Percentiles rank a stretch among this genome's conserved stretches.
Conservation (phyloP, 2,888 invertebrate species). For the Autographa gamma region DNA sequence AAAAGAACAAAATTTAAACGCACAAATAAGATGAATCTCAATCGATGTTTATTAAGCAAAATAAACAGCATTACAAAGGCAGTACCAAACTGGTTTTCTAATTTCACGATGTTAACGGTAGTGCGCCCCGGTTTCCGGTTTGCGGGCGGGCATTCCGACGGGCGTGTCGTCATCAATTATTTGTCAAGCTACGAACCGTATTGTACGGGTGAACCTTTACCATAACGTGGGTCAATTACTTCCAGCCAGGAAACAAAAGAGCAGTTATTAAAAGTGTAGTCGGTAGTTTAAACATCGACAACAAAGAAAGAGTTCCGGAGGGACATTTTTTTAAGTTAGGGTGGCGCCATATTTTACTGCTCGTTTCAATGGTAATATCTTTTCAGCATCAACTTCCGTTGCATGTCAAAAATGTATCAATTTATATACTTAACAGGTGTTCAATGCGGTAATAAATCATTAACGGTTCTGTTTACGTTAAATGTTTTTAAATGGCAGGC, state of each 20-base stretch:
- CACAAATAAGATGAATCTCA: slow-evolving; percentile 23
- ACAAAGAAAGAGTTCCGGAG: not conserved
- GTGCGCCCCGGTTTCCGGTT: slow-evolving; percentile 82
- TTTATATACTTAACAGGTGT: slow-evolving; percentile 58
- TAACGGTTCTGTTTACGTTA: slow-evolving; percentile 42
- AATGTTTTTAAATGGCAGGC: slow-evolving; percentile 58
- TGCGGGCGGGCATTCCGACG: slow-evolving; percentile 76
- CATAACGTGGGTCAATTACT: slow-evolving; percentile 58
- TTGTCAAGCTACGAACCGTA: slow-evolving; percentile 70
- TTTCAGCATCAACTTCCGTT: slow-evolving; percentile 13
- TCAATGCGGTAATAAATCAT: slow-evolving; percentile 56
- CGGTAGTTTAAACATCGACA: not conserved
- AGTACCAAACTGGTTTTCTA: slow-evolving; percentile 76
- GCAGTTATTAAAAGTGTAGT: not conserved
- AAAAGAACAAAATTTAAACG: not conserved
- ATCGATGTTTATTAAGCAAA: slow-evolving; percentile 47
- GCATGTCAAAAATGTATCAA: slow-evolving; percentile 43
- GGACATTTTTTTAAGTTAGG: not conserved
- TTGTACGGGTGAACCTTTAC: slow-evolving; percentile 56
- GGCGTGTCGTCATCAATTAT: slow-evolving; percentile 82
- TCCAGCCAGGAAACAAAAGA: slow-evolving; percentile 29
- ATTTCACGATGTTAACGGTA: slow-evolving; percentile 83
- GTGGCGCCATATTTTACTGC: not conserved
- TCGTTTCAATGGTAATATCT: slow-evolving; percentile 9
- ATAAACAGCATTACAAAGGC: slow-evolving; percentile 57